These are phyloP conservation scores for Trachelus iudaicus DNA, from an alignment of 2,888 invertebrate species.

Conservation along the genomic window DNA sequence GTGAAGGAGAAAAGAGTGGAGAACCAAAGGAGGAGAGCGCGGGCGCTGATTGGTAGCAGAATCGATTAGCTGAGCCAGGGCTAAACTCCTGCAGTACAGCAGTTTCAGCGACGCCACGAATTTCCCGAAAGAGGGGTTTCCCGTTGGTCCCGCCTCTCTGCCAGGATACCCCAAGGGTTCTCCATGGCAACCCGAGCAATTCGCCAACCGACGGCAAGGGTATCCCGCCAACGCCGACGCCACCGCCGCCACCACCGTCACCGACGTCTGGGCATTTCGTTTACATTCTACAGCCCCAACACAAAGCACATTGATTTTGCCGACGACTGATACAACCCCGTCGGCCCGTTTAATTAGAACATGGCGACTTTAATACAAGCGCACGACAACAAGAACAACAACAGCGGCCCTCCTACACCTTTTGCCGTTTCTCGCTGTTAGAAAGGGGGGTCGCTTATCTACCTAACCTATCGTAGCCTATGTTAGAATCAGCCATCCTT, in stretches of 20 bases:
- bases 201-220: constrained; percentile 60
- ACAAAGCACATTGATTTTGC: constrained; percentile 57
- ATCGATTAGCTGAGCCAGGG: constrained; percentile 56
- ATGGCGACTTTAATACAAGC: constrained; percentile 64
- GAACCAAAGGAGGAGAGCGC: constrained; percentile 39
- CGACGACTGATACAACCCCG: constrained; percentile 64
- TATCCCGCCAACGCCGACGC: constrained; percentile 41
- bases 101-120: constrained; percentile 58
- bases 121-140: constrained; percentile 62
- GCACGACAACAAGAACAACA: constrained; percentile 64
- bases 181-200: constrained; percentile 64
- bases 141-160: constrained; percentile 39
- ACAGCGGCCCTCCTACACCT: constrained; percentile 44
- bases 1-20: constrained; percentile 22
- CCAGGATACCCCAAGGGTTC: constrained; percentile 48
- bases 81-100: constrained; percentile 42
- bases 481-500: constrained; percentile 43
- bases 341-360: constrained; percentile 63
- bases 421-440: constrained; percentile 19
- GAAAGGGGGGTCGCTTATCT: constrained; percentile 49
- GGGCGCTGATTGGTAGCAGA: constrained; percentile 62
- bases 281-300: constrained; percentile 19
- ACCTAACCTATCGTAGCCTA: constrained; percentile 49
- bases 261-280: constrained; percentile 12
- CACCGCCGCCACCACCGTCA: constrained; percentile 24